Evolutionary conservation across 1,140 invertebrate genomes (phyloP).

Genomic region (Drosophila bocqueti): DNA sequence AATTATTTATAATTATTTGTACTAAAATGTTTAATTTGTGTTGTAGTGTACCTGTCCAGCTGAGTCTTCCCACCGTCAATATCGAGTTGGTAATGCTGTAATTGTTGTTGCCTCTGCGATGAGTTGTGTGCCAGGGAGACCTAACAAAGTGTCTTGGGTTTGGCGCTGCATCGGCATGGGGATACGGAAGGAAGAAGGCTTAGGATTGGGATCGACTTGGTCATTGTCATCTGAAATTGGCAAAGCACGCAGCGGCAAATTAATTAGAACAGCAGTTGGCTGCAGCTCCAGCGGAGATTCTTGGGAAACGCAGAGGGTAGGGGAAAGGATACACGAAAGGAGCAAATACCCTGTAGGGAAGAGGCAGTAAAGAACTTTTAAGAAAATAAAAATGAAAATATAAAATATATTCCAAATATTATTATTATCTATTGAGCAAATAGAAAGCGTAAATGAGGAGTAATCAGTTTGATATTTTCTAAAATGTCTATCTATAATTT

Average conservation of each 20-base stretch:
- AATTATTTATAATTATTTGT: neutral
- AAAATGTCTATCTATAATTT: too few species aligned
- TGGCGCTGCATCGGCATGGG: slow-evolving; percentile 18
- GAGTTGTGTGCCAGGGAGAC: slow-evolving; percentile 31
- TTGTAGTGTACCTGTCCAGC: slow-evolving; percentile 15
- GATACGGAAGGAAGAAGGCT: slow-evolving; percentile 14
- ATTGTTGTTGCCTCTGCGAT: slow-evolving; percentile 67
- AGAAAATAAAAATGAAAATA: too few species aligned
- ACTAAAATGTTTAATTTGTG: neutral
- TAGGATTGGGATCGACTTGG: slow-evolving; percentile 30
- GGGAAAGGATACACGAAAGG: neutral
- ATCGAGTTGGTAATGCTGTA: slow-evolving; percentile 78
- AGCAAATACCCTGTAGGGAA: slow-evolving; percentile 27
- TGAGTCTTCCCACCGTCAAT: slow-evolving; percentile 60
- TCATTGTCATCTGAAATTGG: slow-evolving; percentile 67
- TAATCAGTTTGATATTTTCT: too few species aligned
- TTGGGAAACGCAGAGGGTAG: slow-evolving; percentile 10
- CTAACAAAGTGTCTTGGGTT: neutral
- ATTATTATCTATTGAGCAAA: too few species aligned
- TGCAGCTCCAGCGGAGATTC: slow-evolving; percentile 55
- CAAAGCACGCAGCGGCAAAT: slow-evolving; percentile 80
- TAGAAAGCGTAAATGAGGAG: too few species aligned
- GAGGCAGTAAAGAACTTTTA: neutral
- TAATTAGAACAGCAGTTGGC: slow-evolving; percentile 78
- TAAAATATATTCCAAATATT: too few species aligned